Base-by-base conservation (phyloP, 2,113 vertebrate genomes). In the Synchiropus splendidus region DNA sequence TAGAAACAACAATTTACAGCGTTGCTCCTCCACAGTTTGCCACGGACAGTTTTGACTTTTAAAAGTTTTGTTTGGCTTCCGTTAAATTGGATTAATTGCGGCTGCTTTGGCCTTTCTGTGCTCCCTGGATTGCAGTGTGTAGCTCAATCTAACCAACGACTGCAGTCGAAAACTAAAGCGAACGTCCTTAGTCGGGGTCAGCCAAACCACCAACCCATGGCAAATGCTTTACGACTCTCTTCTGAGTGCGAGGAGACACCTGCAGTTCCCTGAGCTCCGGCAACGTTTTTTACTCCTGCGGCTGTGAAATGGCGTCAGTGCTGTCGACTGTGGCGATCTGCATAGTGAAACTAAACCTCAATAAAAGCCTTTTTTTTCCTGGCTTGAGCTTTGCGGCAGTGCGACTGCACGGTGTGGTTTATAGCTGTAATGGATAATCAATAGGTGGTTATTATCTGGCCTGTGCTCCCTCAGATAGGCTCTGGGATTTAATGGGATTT, bases 361-460 rank as follows among this genome's bases (percentile, higher is more conserved):
- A 27, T 27, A 27, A 27, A 27, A 27, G 8, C 4, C 21, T 27
- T 27, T 27, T 27, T 27, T 27, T 27, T 27, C 21, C 21, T 27
- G 21, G 21, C 21, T 27, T 8, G 21, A 27, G 54, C 45, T 27
- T 34, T 56, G 54, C 50, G 68, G 44, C 54, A 48, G 47, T 53
- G 58, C 44, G 13, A 39, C 64, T 13, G 39, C 53, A 51, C 58
- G 64, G 61, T 54, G 41, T 66, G 57, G 37, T 43, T 42, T 61
- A 55, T 69, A 37, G 61, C 45, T 71, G 76, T 81, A 78, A 85
- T 80, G 70, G 74, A 67, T 64, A 81, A 85, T 85, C 81, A 82
- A 85, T 85, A 83, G 40, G 21, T 63, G 45, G 72, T 75, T 81
- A 81, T 83, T 77, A 72, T 76, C 67, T 74, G 62, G 58, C 60